Evolutionary conservation across 2,113 vertebrate species (phyloP), one percentile per base, ranked within the genome.

Genomic region (Prochilodus magdalenae): DNA sequence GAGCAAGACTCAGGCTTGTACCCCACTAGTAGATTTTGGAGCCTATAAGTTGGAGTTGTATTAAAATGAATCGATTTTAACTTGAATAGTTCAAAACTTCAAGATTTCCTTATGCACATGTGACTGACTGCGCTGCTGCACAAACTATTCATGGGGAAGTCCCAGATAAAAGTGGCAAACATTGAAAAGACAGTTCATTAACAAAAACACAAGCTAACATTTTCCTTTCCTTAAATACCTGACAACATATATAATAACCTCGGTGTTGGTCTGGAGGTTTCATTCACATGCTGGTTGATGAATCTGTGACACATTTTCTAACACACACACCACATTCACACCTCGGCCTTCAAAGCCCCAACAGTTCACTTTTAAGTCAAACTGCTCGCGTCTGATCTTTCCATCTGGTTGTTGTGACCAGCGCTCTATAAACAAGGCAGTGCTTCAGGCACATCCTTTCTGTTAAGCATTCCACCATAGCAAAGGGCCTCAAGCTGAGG

Each of bases 291-390:
- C 20, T 36, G 59, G 51, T 55, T 55, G 30, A 30, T n/a, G 59
- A 74, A 71, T 30, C 44, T 36, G 44, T 44, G 30, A 59, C 33
- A 22, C 49, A 75, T 29, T 14, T 24, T 62, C 20, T 77, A 60
- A 84, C 81, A 87, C 79, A 85, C 26, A 87, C 87, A 87, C 74
- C 79, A 87, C 84, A 90, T 91, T 89, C 88, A 85, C 92, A 91
- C 88, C 81, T 90, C 66, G 20, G 69, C 65, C 84, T 85, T 85
- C 60, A 76, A 79, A 81, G 75, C n/a, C 15, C 3, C 22, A 24
- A 11, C 8, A 60, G 49, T 55, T 24, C n/a, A 20, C 33, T 65
- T 60, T n/a, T 62, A 75, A n/a, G 83, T 81, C 77, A 91, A 88
- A 80, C 74, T 79, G 75, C 80, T 83, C 77, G 49, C 74, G 81